Evolutionary conservation across 2,888 invertebrate species (phyloP), one percentile per base, ranked within the genome.

Genomic region (Pollenia amentaria): DNA sequence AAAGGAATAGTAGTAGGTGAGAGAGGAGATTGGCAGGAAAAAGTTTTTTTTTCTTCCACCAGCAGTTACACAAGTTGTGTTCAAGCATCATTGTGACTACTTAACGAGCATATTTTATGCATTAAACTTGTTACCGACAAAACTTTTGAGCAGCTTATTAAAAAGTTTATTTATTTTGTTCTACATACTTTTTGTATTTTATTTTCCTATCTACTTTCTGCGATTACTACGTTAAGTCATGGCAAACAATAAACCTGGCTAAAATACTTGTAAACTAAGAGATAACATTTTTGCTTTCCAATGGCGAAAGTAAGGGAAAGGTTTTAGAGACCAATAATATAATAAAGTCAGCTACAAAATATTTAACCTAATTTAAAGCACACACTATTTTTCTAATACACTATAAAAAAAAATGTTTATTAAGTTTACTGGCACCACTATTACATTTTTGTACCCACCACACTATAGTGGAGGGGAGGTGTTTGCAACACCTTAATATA

Each of bases 81-180:
- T 44, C 29, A 51, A 76, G 76, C 64, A 67, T 82, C 62, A 60
- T 53, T 70, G 16, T 46, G 48, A 69, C 48, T 83, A 86, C 77
- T 87, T 84, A 80, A 77, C 72, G 60, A 84, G 60, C 60, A 84
- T 65, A 87, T 87, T 87, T 87, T 84, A 87, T 80, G 87, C 80
- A 84, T 87, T 83, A 84, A 75, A 80, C 53, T 87, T 84, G 62
- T 80, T 80, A 70, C 53, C 64, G n/a, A 38, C 53, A 70, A 55
- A 85, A 67, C 46, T 73, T 77, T 75, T 21, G 65, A 48, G 42
- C 38, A 83, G 82, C 78, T 79, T 79, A 83, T 86, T 86, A 86
- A 83, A 81, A 81, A 70, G 75, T 82, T 82, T 78, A 53, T 69
- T 69, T 62, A 11, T 29, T 11, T 57, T 57, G 18, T 18, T 46